Conservation (phyloP, 2,888 invertebrate species). For the Chrysolina oricalcia region DNA sequence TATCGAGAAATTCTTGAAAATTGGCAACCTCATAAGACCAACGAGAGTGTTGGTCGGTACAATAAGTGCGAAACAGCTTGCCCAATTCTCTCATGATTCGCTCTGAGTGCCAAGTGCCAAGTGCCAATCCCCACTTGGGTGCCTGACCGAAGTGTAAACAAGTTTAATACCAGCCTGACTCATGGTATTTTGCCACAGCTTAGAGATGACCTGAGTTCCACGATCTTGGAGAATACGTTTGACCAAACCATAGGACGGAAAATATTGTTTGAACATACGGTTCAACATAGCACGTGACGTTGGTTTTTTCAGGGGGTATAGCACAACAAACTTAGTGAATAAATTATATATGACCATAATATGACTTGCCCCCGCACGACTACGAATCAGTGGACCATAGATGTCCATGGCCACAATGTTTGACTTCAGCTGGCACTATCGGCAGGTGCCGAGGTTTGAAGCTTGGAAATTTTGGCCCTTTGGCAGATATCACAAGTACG, state of each 20-base stretch:
- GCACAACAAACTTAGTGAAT: slow-evolving; percentile 25
- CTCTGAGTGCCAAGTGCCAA: no score
- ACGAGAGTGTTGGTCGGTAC: slow-evolving; percentile 3
- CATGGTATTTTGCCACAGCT: no score
- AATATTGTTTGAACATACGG: slow-evolving; percentile 21
- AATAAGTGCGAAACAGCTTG: slow-evolving; percentile 4
- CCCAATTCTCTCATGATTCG: no score
- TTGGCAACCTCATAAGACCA: slow-evolving; percentile 1
- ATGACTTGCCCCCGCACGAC: slow-evolving; percentile 62
- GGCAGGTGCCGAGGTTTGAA: slow-evolving; percentile 1
- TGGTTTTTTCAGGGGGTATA: slow-evolving; percentile 31
- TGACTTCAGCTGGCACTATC: neutral
- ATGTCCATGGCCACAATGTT: slow-evolving; percentile 12
- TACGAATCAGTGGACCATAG: slow-evolving; percentile 21
- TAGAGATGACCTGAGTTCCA: no score
- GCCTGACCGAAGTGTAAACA: no score
- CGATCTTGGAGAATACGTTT: no score
- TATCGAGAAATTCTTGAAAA: slow-evolving; percentile 2
- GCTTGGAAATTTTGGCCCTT: slow-evolving; percentile 23
- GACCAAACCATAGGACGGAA: neutral
- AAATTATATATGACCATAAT: slow-evolving; percentile 64
- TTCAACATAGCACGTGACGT: slow-evolving; percentile 23
- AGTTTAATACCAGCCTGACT: no score
- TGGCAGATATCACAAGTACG: slow-evolving; percentile 31
- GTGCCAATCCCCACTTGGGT: no score